A percentile compares a stretch with the other conserved stretches of the same genome.
Conservation (phyloP, 2,888 invertebrate species). For the Trichacis sp. region DNA sequence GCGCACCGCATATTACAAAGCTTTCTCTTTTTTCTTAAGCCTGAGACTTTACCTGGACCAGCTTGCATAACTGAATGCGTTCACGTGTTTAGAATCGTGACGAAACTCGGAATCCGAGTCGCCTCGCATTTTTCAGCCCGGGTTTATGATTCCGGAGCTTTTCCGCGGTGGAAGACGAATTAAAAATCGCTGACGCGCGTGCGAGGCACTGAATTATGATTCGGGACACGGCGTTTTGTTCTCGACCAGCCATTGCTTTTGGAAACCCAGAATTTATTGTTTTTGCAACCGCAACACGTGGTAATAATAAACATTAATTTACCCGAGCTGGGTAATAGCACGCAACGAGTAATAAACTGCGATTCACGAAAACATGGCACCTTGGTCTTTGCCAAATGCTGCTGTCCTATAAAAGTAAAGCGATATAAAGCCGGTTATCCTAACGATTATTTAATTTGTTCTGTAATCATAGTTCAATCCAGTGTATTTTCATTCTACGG, state of each 20-base stretch:
- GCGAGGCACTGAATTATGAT: background rate
- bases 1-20: constrained; percentile 42
- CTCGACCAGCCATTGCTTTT: no score
- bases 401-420: no score
- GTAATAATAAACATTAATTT: constrained; percentile 10
- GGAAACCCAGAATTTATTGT: constrained; percentile 11
- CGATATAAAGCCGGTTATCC: no score
- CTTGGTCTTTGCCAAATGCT: constrained; percentile 5
- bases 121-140: background rate
- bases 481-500: no score
- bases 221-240: background rate
- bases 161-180: background rate
- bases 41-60: constrained; percentile 22
- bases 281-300: constrained; percentile 8
- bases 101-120: background rate
- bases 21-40: constrained; percentile 44
- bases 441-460: no score
- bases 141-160: background rate
- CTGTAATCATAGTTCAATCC: no score
- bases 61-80: constrained; percentile 18
- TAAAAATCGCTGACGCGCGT: background rate
- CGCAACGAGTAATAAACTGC: constrained; percentile 1
- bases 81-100: constrained; percentile 16
- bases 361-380: constrained; percentile 2
- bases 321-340: background rate